Evolutionary conservation across 2,888 invertebrate species (phyloP).

Genomic region (Watsonalla binaria): DNA sequence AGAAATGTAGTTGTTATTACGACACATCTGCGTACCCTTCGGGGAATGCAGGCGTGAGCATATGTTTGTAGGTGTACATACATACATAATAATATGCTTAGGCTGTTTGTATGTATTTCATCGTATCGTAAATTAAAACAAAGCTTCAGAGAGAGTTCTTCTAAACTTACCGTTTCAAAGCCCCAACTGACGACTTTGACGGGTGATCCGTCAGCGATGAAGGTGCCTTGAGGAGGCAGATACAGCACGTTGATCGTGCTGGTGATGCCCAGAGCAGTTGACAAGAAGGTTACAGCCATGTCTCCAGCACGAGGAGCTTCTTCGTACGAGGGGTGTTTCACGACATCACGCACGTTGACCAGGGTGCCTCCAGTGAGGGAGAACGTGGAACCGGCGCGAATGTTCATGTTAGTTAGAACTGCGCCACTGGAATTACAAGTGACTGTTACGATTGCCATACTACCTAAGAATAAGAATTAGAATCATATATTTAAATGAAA

Average conservation of each 20-base stretch:
- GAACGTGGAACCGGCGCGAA: constrained; percentile 50
- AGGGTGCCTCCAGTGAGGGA: constrained; percentile 40
- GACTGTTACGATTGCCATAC: background rate
- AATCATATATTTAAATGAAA: background rate
- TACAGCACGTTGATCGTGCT: constrained; percentile 29
- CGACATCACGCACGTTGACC: constrained; percentile 18
- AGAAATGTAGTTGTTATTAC: too few species aligned
- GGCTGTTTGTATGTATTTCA: too few species aligned
- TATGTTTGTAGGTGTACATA: too few species aligned
- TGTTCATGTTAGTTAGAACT: constrained; percentile 22
- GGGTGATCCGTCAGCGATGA: constrained; percentile 32
- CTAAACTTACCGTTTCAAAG: constrained; percentile 43
- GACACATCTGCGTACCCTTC: too few species aligned
- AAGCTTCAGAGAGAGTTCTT: too few species aligned
- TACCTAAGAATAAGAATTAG: background rate
- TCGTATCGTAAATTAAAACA: too few species aligned
- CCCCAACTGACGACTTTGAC: constrained; percentile 53
- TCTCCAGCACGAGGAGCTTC: constrained; percentile 35
- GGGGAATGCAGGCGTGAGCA: too few species aligned
- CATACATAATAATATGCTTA: too few species aligned
- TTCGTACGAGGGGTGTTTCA: constrained; percentile 37
- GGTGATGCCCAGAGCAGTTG: constrained; percentile 26
- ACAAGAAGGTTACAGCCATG: constrained; percentile 32
- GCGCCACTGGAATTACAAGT: constrained; percentile 32
- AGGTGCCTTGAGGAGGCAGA: constrained; percentile 35